Conservation (phyloP, 2,797 vertebrate species). For the Pseudochirops corinnae region DNA sequence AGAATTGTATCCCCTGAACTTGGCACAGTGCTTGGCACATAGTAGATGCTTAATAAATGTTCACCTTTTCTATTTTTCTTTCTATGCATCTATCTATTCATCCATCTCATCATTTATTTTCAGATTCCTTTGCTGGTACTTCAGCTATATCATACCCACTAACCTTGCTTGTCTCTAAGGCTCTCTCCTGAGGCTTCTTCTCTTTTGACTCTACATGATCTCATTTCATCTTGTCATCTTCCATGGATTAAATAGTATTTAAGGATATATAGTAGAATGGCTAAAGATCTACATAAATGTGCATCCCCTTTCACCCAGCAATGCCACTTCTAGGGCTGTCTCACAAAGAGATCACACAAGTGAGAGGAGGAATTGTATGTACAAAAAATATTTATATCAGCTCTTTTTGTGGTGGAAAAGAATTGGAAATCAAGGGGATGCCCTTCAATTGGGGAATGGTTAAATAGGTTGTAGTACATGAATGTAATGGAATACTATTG, state of each 20-base stretch:
- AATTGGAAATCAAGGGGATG: too few species aligned
- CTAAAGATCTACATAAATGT: too few species aligned
- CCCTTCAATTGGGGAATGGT: too few species aligned
- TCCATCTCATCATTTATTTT: not conserved
- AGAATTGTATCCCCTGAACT: not conserved
- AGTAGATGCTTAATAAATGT: not conserved
- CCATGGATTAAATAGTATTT: not conserved
- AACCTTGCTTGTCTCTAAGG: not conserved
- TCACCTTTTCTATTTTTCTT: not conserved
- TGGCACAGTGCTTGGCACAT: not conserved
- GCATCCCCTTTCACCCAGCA: too few species aligned
- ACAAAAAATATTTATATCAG: too few species aligned
- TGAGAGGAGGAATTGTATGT: too few species aligned
- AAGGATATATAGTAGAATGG: too few species aligned
- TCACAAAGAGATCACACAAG: too few species aligned
- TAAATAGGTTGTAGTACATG: too few species aligned
- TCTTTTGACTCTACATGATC: not conserved
- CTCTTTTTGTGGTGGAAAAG: too few species aligned
- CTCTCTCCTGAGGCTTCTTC: not conserved
- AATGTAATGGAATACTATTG: too few species aligned
- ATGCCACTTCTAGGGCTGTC: too few species aligned
- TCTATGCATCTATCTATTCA: not conserved
- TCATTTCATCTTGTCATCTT: not conserved
- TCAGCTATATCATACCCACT: not conserved
- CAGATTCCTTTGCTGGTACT: not conserved